Conservation (phyloP, 2,797 vertebrate genomes). For the Thamnophis elegans region DNA sequence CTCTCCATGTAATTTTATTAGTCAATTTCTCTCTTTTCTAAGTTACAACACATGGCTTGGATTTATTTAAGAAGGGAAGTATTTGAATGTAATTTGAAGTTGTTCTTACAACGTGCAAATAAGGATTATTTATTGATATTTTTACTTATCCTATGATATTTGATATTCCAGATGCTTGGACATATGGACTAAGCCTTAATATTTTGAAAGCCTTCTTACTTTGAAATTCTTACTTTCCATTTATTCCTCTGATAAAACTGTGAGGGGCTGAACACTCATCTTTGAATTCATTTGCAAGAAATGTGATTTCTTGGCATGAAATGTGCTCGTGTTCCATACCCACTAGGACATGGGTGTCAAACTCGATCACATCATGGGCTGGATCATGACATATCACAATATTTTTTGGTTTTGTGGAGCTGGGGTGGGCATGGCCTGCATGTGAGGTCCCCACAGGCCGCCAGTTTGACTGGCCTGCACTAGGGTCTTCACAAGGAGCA, state of each 20-base stretch:
- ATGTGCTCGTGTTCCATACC: neutral
- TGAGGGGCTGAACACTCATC: neutral
- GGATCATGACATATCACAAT: too few relatives aligned
- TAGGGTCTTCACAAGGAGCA: neutral
- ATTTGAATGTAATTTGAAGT: neutral
- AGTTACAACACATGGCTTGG: neutral
- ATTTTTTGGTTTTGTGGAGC: too few relatives aligned
- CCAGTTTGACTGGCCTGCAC: neutral
- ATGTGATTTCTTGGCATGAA: neutral
- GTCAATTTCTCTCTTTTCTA: neutral
- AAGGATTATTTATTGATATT: neutral
- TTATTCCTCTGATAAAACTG: neutral
- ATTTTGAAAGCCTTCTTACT: neutral
- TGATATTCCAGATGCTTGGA: neutral
- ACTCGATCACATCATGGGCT: too few relatives aligned
- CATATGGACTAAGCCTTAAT: neutral
- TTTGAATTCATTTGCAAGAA: neutral
- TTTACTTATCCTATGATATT: neutral
- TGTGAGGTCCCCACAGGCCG: too few relatives aligned
- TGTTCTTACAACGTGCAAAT: neutral
- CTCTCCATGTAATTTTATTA: neutral
- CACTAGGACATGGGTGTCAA: neutral
- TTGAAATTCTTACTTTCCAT: neutral
- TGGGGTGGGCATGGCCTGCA: too few relatives aligned
- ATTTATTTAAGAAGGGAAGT: neutral